phyloP scores from a whole-genome alignment of 2,888 invertebrate species.

The Lepeophtheirus nordmannii region DNA sequence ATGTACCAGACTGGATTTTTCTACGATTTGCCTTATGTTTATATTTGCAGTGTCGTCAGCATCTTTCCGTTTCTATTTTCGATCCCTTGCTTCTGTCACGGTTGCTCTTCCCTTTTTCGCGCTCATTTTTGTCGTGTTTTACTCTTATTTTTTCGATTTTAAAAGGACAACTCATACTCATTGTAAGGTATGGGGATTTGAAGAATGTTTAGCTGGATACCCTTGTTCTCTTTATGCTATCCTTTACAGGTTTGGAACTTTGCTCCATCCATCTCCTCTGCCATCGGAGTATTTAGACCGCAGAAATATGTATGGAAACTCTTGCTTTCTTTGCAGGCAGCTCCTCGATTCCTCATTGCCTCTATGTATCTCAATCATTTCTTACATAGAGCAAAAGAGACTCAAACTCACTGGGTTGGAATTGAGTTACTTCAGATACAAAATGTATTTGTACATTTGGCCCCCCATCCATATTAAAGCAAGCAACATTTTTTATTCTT shows the following conservation, averaged over 20 bases:
- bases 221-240: no score
- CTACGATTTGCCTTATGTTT: no score
- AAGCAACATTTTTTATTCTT: no score
- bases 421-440: no score
- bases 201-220: no score
- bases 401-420: no score
- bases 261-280: constrained; percentile 87
- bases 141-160: constrained; percentile 68
- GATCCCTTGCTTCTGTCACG: constrained; percentile 50
- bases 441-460: no score
- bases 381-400: constrained; percentile 30
- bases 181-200: constrained; percentile 40
- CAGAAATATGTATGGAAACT: constrained; percentile 62
- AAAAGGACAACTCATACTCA: constrained; percentile 71
- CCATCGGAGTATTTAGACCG: constrained; percentile 81
- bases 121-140: constrained; percentile 59
- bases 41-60: background rate
- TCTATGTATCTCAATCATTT: constrained; percentile 65
- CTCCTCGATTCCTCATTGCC: constrained; percentile 62
- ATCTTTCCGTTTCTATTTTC: background rate
- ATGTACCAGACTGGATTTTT: no score
- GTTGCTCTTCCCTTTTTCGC: constrained; percentile 58
- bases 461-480: no score
- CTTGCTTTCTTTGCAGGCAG: constrained; percentile 63
- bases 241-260: constrained; percentile 57